Evolutionary conservation across 2,888 invertebrate species (phyloP).

Genomic region (Pseudolycoriella hygida): DNA sequence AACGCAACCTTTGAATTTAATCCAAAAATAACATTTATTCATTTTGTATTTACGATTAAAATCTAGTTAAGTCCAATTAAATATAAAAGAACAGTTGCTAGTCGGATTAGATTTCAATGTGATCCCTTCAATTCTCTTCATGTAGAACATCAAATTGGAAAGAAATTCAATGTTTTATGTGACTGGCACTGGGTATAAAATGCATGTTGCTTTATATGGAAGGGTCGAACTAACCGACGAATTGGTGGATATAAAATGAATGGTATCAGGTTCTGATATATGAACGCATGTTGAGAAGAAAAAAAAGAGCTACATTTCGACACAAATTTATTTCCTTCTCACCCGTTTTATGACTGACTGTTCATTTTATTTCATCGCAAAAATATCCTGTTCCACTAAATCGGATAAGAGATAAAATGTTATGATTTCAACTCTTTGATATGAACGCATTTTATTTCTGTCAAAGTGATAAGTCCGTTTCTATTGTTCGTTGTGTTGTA

Average conservation of each 20-base stretch:
- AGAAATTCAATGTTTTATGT: too few species aligned
- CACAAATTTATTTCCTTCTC: neutral
- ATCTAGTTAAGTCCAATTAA: constrained; percentile 1
- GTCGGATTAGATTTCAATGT: neutral
- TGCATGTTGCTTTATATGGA: too few species aligned
- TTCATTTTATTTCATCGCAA: neutral
- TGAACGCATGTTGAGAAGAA: too few species aligned
- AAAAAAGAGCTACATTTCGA: neutral
- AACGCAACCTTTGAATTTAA: neutral
- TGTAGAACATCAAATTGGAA: too few species aligned
- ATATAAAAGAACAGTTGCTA: constrained; percentile 1
- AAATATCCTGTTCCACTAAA: neutral
- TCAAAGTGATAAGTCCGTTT: too few species aligned
- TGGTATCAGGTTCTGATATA: too few species aligned
- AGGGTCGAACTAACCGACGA: too few species aligned
- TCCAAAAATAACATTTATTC: neutral
- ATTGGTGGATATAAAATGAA: too few species aligned
- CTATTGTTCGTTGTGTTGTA: too few species aligned
- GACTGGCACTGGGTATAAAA: too few species aligned
- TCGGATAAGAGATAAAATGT: neutral
- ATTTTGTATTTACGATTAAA: neutral
- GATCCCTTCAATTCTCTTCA: neutral
- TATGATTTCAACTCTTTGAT: neutral
- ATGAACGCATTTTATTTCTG: neutral
- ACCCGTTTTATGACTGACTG: neutral